Percentiles rank a stretch among this genome's conserved stretches.
Conservation (phyloP, 2,113 vertebrate genomes). For the Pontoporia blainvillei region DNA sequence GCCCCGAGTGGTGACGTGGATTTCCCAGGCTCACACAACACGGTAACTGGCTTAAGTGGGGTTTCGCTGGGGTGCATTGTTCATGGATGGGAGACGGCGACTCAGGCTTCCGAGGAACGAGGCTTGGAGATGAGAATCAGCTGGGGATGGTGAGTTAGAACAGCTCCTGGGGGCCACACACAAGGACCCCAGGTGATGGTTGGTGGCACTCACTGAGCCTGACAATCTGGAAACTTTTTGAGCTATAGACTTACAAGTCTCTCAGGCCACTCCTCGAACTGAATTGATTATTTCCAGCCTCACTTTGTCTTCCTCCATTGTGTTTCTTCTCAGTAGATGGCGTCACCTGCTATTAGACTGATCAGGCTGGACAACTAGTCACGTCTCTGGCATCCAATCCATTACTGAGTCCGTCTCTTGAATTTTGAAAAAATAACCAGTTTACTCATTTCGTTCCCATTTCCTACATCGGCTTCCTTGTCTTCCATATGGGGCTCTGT, state of each 20-base stretch:
- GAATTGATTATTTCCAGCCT: background rate
- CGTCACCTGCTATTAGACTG: background rate
- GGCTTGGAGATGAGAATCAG: background rate
- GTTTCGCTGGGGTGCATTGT: background rate
- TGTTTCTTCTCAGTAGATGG: background rate
- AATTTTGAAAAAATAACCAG: background rate
- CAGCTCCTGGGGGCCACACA: background rate
- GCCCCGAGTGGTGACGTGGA: fast-evolving
- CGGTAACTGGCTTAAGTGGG: background rate
- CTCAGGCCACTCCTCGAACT: background rate
- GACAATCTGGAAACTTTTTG: background rate
- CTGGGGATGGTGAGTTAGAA: background rate
- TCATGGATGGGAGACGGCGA: background rate
- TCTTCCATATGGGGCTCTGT: background rate
- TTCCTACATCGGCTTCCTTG: background rate
- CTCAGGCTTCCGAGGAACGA: background rate
- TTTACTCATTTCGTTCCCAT: background rate
- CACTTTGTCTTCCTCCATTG: background rate
- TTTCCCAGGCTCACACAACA: background rate
- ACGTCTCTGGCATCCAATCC: background rate
- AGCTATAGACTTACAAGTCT: background rate
- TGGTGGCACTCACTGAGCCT: too few relatives aligned
- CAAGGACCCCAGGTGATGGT: background rate
- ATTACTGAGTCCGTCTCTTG: background rate
- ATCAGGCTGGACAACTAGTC: background rate